Percentiles rank a stretch among this genome's conserved stretches.
Conservation (phyloP, 1,140 invertebrate species). For the Magallana ariakensis region DNA sequence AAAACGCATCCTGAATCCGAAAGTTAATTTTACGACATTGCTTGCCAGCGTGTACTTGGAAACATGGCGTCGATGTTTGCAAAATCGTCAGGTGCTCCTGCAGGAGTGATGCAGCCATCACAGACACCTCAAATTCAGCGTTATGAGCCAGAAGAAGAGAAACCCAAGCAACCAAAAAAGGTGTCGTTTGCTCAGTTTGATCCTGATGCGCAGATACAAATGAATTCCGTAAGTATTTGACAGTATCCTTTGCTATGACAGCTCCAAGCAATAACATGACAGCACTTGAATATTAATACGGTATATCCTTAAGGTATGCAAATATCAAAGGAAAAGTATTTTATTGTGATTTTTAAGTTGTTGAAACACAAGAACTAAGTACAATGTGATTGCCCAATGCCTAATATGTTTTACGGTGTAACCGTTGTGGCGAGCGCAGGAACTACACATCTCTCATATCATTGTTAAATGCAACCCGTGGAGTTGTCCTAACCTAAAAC, state of each 20-base stretch:
- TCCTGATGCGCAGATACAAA: neutral
- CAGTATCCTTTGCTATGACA: neutral
- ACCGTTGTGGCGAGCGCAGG: too few species aligned
- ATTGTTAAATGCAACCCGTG: too few species aligned
- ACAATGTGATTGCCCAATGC: too few species aligned
- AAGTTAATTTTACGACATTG: constrained; percentile 53
- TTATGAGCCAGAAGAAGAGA: constrained; percentile 43
- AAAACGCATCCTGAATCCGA: neutral
- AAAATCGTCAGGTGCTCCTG: neutral
- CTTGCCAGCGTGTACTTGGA: constrained; percentile 56
- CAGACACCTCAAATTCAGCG: constrained; percentile 40
- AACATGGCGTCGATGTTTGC: constrained; percentile 49
- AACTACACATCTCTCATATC: too few species aligned
- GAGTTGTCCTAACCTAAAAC: too few species aligned
- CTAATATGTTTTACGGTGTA: too few species aligned
- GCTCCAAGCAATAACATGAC: neutral
- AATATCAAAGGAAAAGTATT: too few species aligned
- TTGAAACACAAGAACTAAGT: too few species aligned
- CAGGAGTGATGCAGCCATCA: constrained; percentile 16
- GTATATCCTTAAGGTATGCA: neutral
- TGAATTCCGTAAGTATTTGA: constrained; percentile 7
- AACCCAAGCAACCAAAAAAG: constrained; percentile 37
- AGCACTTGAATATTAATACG: neutral
- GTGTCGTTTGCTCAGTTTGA: constrained; percentile 35
- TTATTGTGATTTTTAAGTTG: too few species aligned